Evolutionary conservation across 2,797 vertebrate species (phyloP).

Genomic region (Echeneis naucrates): DNA sequence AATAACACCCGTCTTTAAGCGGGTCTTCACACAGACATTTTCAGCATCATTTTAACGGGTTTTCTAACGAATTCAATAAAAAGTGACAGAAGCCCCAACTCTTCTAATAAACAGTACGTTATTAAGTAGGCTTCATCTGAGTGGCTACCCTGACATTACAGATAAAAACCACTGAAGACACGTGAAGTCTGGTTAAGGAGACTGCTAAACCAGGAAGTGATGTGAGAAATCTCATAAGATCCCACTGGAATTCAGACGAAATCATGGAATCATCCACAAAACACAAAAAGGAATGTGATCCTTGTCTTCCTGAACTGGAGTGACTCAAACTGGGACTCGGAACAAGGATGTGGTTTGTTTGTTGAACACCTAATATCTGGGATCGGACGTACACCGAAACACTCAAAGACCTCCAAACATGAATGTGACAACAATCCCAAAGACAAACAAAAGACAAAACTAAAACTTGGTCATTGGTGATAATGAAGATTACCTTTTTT

Average conservation of each 20-base stretch:
- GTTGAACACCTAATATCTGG: constrained; percentile 37
- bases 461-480: constrained; percentile 70
- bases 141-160: constrained; percentile 48
- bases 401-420: constrained; percentile 38
- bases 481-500: constrained; percentile 38
- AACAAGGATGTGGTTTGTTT: constrained; percentile 27
- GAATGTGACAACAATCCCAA: constrained; percentile 25
- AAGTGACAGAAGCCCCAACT: constrained; percentile 40
- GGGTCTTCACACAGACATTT: constrained; percentile 26
- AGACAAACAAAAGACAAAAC: constrained; percentile 4
- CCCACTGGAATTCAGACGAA: constrained; percentile 69
- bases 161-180: constrained; percentile 32
- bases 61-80: constrained; percentile 14
- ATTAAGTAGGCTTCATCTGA: constrained; percentile 42
- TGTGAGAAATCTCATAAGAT: constrained; percentile 40
- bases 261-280: constrained; percentile 62
- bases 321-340: constrained; percentile 40
- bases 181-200: constrained; percentile 25
- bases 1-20: constrained; percentile 33
- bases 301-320: constrained; percentile 44
- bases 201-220: constrained; percentile 26
- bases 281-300: constrained; percentile 78
- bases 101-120: too few species aligned
- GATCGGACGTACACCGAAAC: constrained; percentile 37
- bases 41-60: constrained; percentile 27